phyloP scores from a whole-genome alignment of 2,797 vertebrate genomes.

The Muraenolepis orangiensis region DNA sequence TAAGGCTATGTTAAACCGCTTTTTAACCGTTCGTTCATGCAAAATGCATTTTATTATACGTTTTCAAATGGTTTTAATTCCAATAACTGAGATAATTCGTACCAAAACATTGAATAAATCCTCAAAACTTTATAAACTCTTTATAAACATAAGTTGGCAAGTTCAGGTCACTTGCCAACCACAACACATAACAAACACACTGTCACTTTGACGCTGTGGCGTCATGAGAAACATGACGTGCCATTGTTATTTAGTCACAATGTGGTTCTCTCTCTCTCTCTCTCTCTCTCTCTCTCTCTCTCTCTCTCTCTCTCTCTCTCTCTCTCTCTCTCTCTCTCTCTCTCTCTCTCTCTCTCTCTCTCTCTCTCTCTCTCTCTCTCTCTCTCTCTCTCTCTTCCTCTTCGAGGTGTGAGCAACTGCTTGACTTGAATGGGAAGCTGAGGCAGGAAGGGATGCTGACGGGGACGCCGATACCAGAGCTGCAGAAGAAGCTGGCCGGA shows the following conservation, averaged over 20 bases:
- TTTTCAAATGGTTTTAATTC: no score
- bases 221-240: no score
- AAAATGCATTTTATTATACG: no score
- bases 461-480: slow-evolving; percentile 65
- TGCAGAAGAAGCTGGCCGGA: slow-evolving; percentile 71
- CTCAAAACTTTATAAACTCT: no score
- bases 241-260: background rate
- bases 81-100: no score
- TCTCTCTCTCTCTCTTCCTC: background rate
- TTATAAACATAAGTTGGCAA: no score
- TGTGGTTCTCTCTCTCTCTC: background rate
- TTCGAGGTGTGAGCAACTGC: slow-evolving; percentile 76
- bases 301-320: background rate
- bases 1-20: no score
- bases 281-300: background rate
- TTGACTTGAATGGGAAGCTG: slow-evolving; percentile 82
- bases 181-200: no score
- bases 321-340: background rate
- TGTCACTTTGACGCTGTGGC: no score
- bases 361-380: background rate
- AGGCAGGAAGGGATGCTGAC: slow-evolving; percentile 81
- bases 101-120: no score
- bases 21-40: no score
- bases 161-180: no score
- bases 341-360: background rate